Evolutionary conservation across 2,888 invertebrate genomes (phyloP).

Genomic region (Chrysomela aeneicollis): DNA sequence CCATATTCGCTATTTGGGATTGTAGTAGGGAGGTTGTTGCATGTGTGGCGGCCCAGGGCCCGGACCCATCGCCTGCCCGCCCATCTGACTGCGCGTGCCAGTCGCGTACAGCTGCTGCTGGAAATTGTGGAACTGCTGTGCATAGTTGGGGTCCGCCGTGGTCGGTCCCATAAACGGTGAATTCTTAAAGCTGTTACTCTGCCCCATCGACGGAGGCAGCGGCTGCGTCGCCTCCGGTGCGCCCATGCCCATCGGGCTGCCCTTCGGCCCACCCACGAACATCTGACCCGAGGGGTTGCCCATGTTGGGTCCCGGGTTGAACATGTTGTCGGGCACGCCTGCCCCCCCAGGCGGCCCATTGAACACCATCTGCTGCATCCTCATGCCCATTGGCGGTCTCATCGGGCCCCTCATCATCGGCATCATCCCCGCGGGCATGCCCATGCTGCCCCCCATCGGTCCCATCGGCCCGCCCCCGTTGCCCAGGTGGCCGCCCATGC

Average conservation of each 20-base stretch:
- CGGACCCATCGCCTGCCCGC: slow-evolving; percentile 59
- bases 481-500: slow-evolving; percentile 59
- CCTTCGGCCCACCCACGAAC: slow-evolving; percentile 67
- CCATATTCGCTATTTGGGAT: slow-evolving; percentile 60
- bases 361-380: slow-evolving; percentile 57
- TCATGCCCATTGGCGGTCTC: slow-evolving; percentile 61
- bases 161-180: slow-evolving; percentile 85
- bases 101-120: slow-evolving; percentile 95
- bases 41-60: slow-evolving; percentile 63
- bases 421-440: slow-evolving; percentile 59
- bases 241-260: slow-evolving; percentile 66
- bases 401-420: slow-evolving; percentile 60
- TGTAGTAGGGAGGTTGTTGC: slow-evolving; percentile 62
- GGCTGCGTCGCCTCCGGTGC: slow-evolving; percentile 75
- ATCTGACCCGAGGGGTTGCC: slow-evolving; percentile 65
- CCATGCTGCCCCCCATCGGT: slow-evolving; percentile 60
- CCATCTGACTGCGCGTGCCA: slow-evolving; percentile 72
- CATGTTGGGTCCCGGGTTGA: slow-evolving; percentile 57
- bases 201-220: slow-evolving; percentile 81
- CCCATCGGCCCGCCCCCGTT: slow-evolving; percentile 52
- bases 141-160: slow-evolving; percentile 90
- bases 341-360: slow-evolving; percentile 56
- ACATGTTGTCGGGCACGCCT: slow-evolving; percentile 55
- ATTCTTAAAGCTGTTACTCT: slow-evolving; percentile 75
- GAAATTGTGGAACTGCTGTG: slow-evolving; percentile 95